Conservation (phyloP, 30 jellyfish, hydroid and myxozoan species). For the Turritopsis dohrnii region DNA sequence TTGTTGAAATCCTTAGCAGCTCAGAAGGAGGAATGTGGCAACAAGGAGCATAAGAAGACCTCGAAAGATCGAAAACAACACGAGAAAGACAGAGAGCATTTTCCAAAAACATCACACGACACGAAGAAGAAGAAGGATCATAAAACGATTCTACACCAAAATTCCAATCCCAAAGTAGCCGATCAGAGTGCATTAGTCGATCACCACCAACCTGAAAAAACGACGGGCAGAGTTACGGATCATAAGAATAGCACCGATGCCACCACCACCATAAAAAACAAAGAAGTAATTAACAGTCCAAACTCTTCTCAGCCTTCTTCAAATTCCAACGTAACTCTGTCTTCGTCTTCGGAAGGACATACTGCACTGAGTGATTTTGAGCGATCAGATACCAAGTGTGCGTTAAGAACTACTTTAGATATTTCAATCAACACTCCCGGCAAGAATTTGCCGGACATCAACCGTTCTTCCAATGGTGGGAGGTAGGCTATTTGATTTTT, state of each 20-base stretch:
- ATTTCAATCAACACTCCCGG: conserved; percentile 64
- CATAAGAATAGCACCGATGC: background rate
- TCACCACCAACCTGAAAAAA: background rate
- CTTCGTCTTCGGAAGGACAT: background rate
- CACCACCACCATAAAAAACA: background rate
- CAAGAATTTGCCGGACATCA: conserved; percentile 60
- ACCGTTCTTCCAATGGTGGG: background rate
- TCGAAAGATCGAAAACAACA: conserved; percentile 39
- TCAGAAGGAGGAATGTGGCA: conserved; percentile 45
- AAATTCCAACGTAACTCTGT: background rate
- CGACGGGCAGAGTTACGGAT: too few relatives aligned
- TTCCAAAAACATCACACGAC: background rate
- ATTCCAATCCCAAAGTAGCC: background rate
- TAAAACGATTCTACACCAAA: background rate
- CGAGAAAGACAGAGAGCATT: conserved; percentile 13
- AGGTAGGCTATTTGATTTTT: conserved; percentile 10
- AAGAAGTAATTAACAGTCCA: background rate
- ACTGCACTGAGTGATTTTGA: background rate
- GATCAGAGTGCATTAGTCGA: background rate
- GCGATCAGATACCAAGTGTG: conserved; percentile 65
- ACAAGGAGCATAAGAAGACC: conserved; percentile 44
- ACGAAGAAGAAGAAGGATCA: background rate
- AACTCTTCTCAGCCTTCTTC: background rate
- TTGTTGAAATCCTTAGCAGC: conserved; percentile 57
- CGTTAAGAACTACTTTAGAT: conserved; percentile 54